Evolutionary conservation across 2,113 vertebrate species (phyloP), one percentile per base, ranked within the genome.

Genomic region (Balaeniceps rex): DNA sequence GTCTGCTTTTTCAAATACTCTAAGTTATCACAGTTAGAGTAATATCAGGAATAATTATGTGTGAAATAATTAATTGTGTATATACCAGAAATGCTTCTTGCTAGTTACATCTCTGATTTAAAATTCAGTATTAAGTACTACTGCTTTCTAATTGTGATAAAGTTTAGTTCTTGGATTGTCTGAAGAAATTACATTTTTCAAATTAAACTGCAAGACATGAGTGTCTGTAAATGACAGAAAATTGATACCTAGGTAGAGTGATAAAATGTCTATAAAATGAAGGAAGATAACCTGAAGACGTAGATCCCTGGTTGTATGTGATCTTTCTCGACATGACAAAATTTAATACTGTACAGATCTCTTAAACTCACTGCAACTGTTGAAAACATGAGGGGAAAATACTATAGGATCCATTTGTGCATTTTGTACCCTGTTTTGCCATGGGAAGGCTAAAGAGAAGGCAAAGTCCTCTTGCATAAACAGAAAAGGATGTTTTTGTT

Each of bases 131-230:
- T 93, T 90, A 94, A 88, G 60, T 81, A 68, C n/a, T 61, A 58
- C 42, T 34, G 42, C 29, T 83, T 95, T 95, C 29, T 90, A 91
- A 80, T 91, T 83, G 64, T 44, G 71, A 72, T 51, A 83, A 52
- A 19, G 44, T 83, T 96, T 78, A 26, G 4, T 80, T 88, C 70
- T 81, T 71, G 74, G 23, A 65, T 88, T 81, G 82, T 95, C 69
- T 92, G 80, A 87, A 92, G 70, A 96, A 97, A 97, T 89, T 88
- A 83, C 24, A 36, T 96, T 96, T 95, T 85, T 76, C 57, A 80
- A 60, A 81, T 69, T 87, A 71, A 88, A 85, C 55, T 87, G 49
- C 72, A 83, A 72, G 77, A 69, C 52, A 42, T 33, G 44, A 57
- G n/a, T 55, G 66, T 77, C 38, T 83, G 65, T 46, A 71, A 74